Conservation (phyloP, 1,140 invertebrate genomes). For the Euura saliciscinereae region DNA sequence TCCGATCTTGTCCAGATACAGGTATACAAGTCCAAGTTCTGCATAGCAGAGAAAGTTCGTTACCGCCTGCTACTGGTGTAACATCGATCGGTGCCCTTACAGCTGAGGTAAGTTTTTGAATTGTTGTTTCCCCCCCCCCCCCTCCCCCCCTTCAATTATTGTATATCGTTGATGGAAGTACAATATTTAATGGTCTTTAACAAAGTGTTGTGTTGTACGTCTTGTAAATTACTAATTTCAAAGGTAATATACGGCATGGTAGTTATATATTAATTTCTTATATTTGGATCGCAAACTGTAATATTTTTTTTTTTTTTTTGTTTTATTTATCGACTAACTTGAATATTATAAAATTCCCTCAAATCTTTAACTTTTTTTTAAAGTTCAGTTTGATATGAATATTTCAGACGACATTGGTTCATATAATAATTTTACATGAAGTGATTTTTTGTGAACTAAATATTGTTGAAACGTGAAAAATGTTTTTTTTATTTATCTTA, state of each 20-base stretch:
- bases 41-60: conserved; percentile 52
- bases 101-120: conserved; percentile 41
- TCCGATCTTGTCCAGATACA: neutral
- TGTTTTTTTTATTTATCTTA: no score
- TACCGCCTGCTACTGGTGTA: conserved; percentile 44
- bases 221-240: conserved; percentile 13
- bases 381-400: no score
- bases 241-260: conserved; percentile 5
- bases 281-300: neutral
- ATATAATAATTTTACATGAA: no score
- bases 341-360: neutral
- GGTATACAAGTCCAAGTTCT: conserved; percentile 38
- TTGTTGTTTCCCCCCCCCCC: no score
- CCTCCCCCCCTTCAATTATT: neutral
- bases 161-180: neutral
- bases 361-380: neutral
- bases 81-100: conserved; percentile 25
- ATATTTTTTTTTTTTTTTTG: no score
- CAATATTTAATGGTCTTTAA: conserved; percentile 9
- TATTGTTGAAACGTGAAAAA: no score
- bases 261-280: neutral
- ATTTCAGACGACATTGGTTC: no score
- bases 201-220: conserved; percentile 13
- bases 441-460: no score
- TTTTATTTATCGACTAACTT: neutral